Conservation (phyloP, 2,113 vertebrate species). For the Brachypteracias leptosomus region DNA sequence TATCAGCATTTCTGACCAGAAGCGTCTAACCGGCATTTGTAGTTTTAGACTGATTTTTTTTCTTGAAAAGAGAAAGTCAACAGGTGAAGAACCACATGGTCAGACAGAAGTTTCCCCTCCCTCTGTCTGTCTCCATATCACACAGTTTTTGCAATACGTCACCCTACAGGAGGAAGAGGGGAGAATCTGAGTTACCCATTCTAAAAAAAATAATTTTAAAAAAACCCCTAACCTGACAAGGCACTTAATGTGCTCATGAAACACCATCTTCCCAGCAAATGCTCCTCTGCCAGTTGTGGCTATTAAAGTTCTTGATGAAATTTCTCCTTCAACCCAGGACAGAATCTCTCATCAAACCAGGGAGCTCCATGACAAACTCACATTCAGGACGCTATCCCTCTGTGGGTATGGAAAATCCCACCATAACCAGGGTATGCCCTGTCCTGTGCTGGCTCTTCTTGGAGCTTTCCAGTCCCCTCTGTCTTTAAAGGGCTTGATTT, state of each 20-base stretch:
- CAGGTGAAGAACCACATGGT: background rate
- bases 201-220: background rate
- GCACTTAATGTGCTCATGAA: background rate
- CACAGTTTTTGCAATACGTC: rapidly evolving
- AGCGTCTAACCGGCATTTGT: rapidly evolving
- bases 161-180: background rate
- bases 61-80: background rate
- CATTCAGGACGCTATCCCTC: background rate
- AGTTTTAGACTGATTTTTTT: background rate
- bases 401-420: background rate
- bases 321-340: background rate
- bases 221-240: background rate
- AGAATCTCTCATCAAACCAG: background rate
- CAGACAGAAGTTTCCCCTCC: background rate
- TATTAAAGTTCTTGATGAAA: background rate
- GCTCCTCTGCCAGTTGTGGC: background rate
- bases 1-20: background rate
- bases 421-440: background rate
- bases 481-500: background rate
- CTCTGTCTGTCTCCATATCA: background rate
- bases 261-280: background rate
- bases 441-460: background rate
- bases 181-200: background rate
- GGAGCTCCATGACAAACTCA: background rate
- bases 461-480: background rate